A percentile compares a stretch with the other conserved stretches of the same genome.
Evolutionary conservation across 2,113 vertebrate species (phyloP).

Genomic region (Peromyscus polionotus): DNA sequence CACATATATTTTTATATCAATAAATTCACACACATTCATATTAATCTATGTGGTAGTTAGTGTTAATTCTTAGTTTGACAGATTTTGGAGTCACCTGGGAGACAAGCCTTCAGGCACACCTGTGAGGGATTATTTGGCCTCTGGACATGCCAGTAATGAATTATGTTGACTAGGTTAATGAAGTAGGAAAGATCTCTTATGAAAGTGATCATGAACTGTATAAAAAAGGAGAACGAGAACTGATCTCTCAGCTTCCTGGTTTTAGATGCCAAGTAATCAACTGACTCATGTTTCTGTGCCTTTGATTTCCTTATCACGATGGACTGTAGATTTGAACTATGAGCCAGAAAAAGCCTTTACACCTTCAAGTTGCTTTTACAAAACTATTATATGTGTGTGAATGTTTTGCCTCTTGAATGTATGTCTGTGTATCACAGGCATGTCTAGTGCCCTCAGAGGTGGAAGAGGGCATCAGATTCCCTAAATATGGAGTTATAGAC

Average conservation of each 20-base stretch:
- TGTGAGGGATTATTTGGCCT: background rate
- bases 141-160: background rate
- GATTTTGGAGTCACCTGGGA: background rate
- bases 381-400: background rate
- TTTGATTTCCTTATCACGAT: background rate
- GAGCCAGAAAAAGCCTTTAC: background rate
- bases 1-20: background rate
- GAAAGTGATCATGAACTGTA: background rate
- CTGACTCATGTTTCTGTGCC: background rate
- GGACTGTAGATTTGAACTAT: background rate
- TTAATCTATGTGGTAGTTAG: background rate
- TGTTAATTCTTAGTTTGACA: background rate
- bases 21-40: background rate
- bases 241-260: background rate
- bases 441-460: background rate
- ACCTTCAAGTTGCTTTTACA: background rate
- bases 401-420: background rate
- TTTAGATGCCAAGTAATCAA: background rate
- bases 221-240: background rate
- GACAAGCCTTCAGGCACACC: background rate
- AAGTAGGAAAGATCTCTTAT: background rate
- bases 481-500: background rate
- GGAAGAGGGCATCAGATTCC: background rate
- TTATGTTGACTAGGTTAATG: background rate
- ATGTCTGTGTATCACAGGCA: background rate